Conservation (phyloP, 2,113 vertebrate genomes). For the Gallinago undulata region DNA sequence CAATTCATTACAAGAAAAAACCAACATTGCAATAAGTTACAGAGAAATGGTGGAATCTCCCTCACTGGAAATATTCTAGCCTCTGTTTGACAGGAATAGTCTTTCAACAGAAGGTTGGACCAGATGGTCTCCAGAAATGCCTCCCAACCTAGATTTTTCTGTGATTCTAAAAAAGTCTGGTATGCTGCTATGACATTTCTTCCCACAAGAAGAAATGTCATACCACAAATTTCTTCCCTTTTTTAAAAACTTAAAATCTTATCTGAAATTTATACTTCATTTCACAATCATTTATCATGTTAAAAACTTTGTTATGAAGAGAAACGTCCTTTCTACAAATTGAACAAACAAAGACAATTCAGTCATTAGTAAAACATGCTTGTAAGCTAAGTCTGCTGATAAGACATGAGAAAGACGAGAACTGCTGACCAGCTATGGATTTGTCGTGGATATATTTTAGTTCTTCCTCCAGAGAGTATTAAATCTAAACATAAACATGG, state of each 20-base stretch:
- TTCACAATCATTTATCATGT: not conserved
- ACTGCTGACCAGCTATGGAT: not conserved
- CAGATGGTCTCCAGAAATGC: constrained; percentile 35
- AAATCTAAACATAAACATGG: not conserved
- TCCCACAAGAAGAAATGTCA: not conserved
- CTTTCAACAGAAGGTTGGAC: constrained; percentile 46
- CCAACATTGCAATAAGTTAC: not conserved
- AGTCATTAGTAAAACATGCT: not conserved
- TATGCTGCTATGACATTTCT: not conserved
- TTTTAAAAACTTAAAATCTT: not conserved
- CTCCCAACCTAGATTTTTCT: not conserved
- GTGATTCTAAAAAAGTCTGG: not conserved
- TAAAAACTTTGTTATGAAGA: not conserved
- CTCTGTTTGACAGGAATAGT: constrained; percentile 18
- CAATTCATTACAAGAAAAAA: not conserved
- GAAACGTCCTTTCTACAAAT: not conserved
- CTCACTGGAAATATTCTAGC: not conserved
- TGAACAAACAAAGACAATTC: not conserved
- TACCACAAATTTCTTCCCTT: too few species aligned
- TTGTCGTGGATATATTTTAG: not conserved
- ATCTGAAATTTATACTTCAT: not conserved
- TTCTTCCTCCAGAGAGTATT: not conserved
- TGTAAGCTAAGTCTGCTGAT: not conserved
- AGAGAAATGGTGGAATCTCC: not conserved
- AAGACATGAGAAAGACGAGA: not conserved